Percentiles rank a stretch among this genome's conserved stretches.
Conservation (phyloP, 2,797 vertebrate genomes). For the Sandelia bainsii region DNA sequence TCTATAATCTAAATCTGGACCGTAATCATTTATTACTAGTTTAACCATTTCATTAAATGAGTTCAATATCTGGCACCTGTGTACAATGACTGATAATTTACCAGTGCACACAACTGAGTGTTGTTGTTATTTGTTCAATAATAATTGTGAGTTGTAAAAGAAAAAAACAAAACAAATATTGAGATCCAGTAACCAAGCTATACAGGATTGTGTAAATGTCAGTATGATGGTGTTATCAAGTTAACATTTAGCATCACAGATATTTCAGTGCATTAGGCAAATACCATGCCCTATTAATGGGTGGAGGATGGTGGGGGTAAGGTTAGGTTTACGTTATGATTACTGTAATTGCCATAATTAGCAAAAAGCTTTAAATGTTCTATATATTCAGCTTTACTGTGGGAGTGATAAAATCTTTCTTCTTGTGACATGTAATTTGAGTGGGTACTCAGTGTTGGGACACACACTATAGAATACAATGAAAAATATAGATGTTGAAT, state of each 20-base stretch:
- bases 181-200: conserved; percentile 1
- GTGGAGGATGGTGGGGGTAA: too few species aligned
- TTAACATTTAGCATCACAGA: conserved; percentile 14
- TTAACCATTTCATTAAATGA: conserved; percentile 27
- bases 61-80: neutral
- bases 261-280: conserved; percentile 15
- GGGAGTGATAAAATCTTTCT: neutral
- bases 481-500: neutral
- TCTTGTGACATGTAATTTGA: conserved; percentile 6
- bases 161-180: neutral
- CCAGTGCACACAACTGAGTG: neutral
- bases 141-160: neutral
- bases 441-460: neutral
- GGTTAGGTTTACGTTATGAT: neutral
- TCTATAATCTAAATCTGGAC: conserved; percentile 49
- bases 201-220: conserved; percentile 10
- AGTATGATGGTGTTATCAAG: conserved; percentile 3
- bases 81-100: conserved; percentile 3
- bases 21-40: conserved; percentile 46
- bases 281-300: neutral
- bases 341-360: neutral
- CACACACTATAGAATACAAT: conserved; percentile 3
- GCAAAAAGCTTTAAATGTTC: neutral
- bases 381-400: neutral
- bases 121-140: neutral